These are phyloP conservation scores for Drosophila kanekoi DNA, from an alignment of 2,888 invertebrate genomes.

Conservation along the genomic window DNA sequence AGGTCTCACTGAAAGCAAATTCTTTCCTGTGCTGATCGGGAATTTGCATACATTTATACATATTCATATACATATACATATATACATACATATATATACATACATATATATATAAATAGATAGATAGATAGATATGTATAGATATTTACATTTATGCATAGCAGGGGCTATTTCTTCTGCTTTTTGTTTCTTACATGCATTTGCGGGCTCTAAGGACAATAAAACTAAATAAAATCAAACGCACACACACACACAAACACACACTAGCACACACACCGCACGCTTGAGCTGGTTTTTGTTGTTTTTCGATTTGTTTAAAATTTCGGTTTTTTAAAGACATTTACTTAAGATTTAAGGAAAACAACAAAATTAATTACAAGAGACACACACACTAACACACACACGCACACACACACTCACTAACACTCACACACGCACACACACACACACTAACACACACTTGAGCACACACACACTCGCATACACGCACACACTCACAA, in stretches of 20 bases:
- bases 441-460: conserved; percentile 11
- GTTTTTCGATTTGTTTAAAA: background rate
- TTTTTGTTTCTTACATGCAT: background rate
- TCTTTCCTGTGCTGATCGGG: background rate
- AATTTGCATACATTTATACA: no score
- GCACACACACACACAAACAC: background rate
- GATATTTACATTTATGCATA: no score
- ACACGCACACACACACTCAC: background rate
- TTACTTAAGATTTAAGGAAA: background rate
- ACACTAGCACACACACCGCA: background rate
- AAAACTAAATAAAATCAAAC: no score
- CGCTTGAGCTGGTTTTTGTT: background rate
- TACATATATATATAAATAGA: background rate
- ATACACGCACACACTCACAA: conserved; percentile 9
- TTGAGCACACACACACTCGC: background rate
- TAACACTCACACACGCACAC: conserved; percentile 6
- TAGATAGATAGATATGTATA: no score
- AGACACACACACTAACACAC: no score
- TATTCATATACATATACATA: no score
- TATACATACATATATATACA: background rate
- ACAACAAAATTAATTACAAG: background rate
- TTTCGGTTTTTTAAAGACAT: background rate
- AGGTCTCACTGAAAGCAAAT: no score
- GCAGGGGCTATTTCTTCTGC: no score
- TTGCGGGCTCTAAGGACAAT: no score